These are phyloP conservation scores for Syngnathus scovelli DNA, from an alignment of 2,113 vertebrate species.

Conservation along the genomic window DNA sequence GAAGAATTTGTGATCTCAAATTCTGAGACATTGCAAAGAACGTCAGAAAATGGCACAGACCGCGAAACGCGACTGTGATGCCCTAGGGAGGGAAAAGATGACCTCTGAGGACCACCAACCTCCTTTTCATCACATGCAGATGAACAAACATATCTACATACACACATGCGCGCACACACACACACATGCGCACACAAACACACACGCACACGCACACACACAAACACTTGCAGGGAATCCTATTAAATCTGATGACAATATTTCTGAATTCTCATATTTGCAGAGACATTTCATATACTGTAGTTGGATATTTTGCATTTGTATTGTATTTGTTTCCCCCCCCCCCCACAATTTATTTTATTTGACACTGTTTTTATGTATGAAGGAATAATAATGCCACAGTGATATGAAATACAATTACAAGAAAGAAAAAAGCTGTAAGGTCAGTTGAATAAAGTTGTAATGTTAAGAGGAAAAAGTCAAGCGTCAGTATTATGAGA, in stretches of 20 bases:
- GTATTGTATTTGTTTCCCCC: conserved; percentile 24
- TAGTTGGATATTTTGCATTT: conserved; percentile 45
- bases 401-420: background rate
- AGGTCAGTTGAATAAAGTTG: background rate
- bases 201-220: conserved; percentile 19
- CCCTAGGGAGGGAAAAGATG: background rate
- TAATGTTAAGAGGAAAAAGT: background rate
- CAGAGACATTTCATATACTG: conserved; percentile 43
- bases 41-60: conserved; percentile 69
- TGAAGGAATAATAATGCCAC: background rate
- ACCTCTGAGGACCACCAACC: background rate
- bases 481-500: background rate
- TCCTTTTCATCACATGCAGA: background rate
- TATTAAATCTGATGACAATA: conserved; percentile 14
- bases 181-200: conserved; percentile 16
- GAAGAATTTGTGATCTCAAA: conserved; percentile 66
- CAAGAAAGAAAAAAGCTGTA: background rate
- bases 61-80: conserved; percentile 81
- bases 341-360: background rate
- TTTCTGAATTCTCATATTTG: conserved; percentile 16
- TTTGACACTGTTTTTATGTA: conserved; percentile 1
- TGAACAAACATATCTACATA: conserved; percentile 11
- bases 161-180: conserved; percentile 19
- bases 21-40: conserved; percentile 63
- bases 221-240: conserved; percentile 57